Evolutionary conservation across 2,113 vertebrate genomes (phyloP).

Genomic region (Girardinichthys multiradiatus): DNA sequence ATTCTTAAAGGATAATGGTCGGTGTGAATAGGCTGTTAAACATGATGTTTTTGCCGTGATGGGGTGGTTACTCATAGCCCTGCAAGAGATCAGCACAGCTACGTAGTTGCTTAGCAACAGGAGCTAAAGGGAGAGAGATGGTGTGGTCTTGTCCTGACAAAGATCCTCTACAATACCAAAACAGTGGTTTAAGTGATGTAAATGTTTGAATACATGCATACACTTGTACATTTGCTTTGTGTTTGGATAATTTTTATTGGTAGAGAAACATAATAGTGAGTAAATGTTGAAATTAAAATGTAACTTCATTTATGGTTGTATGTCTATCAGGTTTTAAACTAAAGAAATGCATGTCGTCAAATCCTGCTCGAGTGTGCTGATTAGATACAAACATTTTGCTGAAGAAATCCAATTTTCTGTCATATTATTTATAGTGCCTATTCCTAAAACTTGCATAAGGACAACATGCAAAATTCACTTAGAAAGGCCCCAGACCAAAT

Average conservation of each 20-base stretch:
- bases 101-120: background rate
- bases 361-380: background rate
- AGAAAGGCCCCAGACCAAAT: too few species aligned
- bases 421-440: background rate
- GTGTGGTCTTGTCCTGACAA: background rate
- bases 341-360: background rate
- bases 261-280: background rate
- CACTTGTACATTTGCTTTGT: background rate
- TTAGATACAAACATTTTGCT: background rate
- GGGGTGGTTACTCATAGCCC: background rate
- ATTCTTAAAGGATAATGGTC: background rate
- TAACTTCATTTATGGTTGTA: background rate
- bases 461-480: background rate
- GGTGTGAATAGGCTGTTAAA: background rate
- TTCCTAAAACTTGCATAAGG: background rate
- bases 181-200: background rate
- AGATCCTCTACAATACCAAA: background rate
- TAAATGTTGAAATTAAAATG: background rate
- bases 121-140: background rate
- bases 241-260: background rate
- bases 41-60: background rate
- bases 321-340: background rate
- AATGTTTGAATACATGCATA: background rate
- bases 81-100: background rate
- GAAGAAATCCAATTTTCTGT: background rate